These are phyloP conservation scores for Xestia xanthographa DNA, from an alignment of 2,888 invertebrate genomes.

Conservation along the genomic window DNA sequence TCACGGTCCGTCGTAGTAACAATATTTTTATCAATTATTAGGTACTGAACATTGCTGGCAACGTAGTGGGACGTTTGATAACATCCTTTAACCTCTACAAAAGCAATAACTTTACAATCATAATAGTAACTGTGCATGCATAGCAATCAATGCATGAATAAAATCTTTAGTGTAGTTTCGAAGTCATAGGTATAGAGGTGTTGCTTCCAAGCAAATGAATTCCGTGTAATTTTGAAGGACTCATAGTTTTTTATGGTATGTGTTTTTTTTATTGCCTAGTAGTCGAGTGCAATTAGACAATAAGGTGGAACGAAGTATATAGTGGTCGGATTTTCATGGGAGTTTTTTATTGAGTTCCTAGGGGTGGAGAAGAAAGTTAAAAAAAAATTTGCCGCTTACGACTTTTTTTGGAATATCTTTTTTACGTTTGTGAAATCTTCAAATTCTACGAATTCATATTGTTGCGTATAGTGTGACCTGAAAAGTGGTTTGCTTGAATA, in stretches of 20 bases:
- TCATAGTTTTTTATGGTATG: conserved; percentile 30
- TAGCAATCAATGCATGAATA: conserved; percentile 35
- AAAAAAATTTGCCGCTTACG: too few relatives aligned
- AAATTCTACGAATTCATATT: too few relatives aligned
- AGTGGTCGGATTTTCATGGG: too few relatives aligned
- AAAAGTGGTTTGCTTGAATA: too few relatives aligned
- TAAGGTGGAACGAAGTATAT: too few relatives aligned
- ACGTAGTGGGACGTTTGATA: conserved; percentile 49
- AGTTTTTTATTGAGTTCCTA: too few relatives aligned
- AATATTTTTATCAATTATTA: conserved; percentile 21
- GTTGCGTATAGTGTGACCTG: too few relatives aligned
- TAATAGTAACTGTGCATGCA: neutral
- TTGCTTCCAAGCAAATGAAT: conserved; percentile 14
- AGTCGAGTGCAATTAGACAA: too few relatives aligned
- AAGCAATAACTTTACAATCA: conserved; percentile 11
- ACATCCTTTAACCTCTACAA: conserved; percentile 64
- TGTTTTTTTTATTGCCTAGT: conserved; percentile 11
- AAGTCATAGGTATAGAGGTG: conserved; percentile 42
- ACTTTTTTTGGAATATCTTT: too few relatives aligned
- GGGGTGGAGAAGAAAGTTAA: too few relatives aligned
- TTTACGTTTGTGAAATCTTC: too few relatives aligned
- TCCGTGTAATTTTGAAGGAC: conserved; percentile 2
- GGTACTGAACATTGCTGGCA: neutral
- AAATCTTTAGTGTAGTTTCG: conserved; percentile 56
- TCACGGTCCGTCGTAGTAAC: neutral